Percentiles rank a stretch among this genome's conserved stretches.
These are phyloP conservation scores for Chymomyza caudatula DNA, from an alignment of 2,888 invertebrate species.

Conservation along the genomic window DNA sequence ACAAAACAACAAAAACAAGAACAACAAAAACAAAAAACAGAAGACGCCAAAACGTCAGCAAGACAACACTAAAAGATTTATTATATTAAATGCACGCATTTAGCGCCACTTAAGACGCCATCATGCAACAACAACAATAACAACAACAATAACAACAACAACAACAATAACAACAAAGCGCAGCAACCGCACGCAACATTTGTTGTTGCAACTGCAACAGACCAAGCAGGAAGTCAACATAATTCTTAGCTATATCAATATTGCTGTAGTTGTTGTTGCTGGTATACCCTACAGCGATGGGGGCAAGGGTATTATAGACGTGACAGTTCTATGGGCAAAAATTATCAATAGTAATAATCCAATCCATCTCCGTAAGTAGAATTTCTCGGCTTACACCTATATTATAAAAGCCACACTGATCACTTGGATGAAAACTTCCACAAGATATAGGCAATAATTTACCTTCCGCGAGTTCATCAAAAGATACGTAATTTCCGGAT, in stretches of 20 bases:
- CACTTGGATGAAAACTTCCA: too few species aligned
- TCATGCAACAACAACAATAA: constrained; percentile 27
- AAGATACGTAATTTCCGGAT: too few species aligned
- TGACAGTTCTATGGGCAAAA: neutral
- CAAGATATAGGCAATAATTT: too few species aligned
- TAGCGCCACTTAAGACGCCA: constrained; percentile 67
- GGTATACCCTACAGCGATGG: neutral
- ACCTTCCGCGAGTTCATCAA: too few species aligned
- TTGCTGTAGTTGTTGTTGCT: neutral
- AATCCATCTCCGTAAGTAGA: too few species aligned
- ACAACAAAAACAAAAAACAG: neutral
- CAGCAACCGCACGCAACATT: constrained; percentile 3
- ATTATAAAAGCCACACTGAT: too few species aligned
- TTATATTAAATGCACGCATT: constrained; percentile 67
- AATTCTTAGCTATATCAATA: constrained; percentile 67
- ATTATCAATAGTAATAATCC: too few species aligned
- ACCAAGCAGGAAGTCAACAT: constrained; percentile 64
- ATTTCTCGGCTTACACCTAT: too few species aligned
- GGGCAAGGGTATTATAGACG: constrained; percentile 50
- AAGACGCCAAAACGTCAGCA: constrained; percentile 9
- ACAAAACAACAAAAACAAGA: neutral
- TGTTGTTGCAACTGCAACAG: neutral
- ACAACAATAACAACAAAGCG: too few species aligned
- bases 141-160: too few species aligned
- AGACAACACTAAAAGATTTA: constrained; percentile 50